phyloP scores from a whole-genome alignment of 2,888 invertebrate genomes.

The Drosophila paramelanica region DNA sequence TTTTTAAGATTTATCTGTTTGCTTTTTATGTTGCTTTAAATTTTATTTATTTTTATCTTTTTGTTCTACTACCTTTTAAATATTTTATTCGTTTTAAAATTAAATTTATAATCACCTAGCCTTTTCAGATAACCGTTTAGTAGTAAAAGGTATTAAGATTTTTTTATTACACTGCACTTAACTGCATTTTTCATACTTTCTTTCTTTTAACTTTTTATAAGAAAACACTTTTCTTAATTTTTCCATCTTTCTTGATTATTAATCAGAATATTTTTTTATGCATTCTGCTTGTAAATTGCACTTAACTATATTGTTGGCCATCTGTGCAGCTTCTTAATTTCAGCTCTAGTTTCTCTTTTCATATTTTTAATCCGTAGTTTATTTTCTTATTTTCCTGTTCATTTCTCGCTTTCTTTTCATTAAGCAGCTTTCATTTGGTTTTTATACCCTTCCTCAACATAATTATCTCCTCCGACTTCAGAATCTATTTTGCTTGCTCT shows the following conservation, averaged over 20 bases:
- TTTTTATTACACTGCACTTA: not conserved
- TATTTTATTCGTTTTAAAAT: too few relatives aligned
- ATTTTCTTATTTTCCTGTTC: slow-evolving; percentile 1
- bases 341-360: not conserved
- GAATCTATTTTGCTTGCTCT: slow-evolving; percentile 7
- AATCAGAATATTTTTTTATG: not conserved
- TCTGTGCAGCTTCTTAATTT: not conserved
- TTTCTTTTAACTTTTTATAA: not conserved
- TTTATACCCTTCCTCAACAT: slow-evolving; percentile 1
- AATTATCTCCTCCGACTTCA: slow-evolving; percentile 25
- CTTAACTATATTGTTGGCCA: slow-evolving; percentile 6
- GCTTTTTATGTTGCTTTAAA: too few relatives aligned
- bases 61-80: not conserved
- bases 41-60: not conserved
- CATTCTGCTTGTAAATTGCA: slow-evolving; percentile 2
- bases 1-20: not conserved
- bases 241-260: too few relatives aligned
- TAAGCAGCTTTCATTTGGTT: slow-evolving; percentile 25
- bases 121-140: too few relatives aligned
- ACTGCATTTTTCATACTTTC: not conserved
- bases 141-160: not conserved
- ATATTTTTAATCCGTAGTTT: slow-evolving; percentile 7
- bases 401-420: slow-evolving; percentile 14
- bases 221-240: not conserved
- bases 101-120: not conserved